phyloP scores from a whole-genome alignment of 1,140 invertebrate species.

The Aphidius ervi region DNA sequence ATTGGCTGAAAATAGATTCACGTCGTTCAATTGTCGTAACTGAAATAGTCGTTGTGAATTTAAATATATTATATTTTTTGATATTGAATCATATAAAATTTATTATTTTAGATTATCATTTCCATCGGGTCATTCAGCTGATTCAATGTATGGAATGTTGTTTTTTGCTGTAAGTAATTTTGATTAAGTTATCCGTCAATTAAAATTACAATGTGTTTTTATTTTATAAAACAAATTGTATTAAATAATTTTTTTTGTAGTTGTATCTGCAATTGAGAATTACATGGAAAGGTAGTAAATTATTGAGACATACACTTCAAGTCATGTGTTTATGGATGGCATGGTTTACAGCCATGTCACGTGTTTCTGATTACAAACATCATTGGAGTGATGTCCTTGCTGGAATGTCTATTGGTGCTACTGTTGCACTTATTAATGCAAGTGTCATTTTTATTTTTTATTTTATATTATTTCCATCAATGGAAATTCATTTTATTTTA shows the following conservation, averaged over 20 bases:
- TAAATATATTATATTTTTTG: not conserved
- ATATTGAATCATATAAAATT: no score
- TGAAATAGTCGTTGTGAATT: not conserved
- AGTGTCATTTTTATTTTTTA: slow-evolving; percentile 1
- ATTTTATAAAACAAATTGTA: slow-evolving; percentile 8
- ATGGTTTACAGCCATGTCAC: slow-evolving; percentile 77
- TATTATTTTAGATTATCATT: slow-evolving; percentile 66
- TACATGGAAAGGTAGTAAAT: slow-evolving; percentile 68
- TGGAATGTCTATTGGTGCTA: slow-evolving; percentile 60
- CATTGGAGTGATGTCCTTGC: slow-evolving; percentile 86
- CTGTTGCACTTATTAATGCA: slow-evolving; percentile 55
- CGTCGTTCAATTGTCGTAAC: no score
- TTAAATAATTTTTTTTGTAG: slow-evolving; percentile 50
- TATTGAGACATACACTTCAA: slow-evolving; percentile 73
- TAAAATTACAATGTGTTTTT: not conserved
- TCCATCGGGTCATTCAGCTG: slow-evolving; percentile 78
- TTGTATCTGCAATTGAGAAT: slow-evolving; percentile 78
- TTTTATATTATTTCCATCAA: not conserved
- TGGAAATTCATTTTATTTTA: no score
- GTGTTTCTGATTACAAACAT: slow-evolving; percentile 94
- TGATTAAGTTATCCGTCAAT: no score
- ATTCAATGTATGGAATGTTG: slow-evolving; percentile 77
- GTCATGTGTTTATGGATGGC: slow-evolving; percentile 69
- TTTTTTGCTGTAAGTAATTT: slow-evolving; percentile 70
- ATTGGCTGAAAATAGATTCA: no score